A percentile compares a stretch with the other conserved stretches of the same genome.
These are phyloP conservation scores for Heliconius nattereri DNA, from an alignment of 1,140 invertebrate genomes.

Conservation along the genomic window DNA sequence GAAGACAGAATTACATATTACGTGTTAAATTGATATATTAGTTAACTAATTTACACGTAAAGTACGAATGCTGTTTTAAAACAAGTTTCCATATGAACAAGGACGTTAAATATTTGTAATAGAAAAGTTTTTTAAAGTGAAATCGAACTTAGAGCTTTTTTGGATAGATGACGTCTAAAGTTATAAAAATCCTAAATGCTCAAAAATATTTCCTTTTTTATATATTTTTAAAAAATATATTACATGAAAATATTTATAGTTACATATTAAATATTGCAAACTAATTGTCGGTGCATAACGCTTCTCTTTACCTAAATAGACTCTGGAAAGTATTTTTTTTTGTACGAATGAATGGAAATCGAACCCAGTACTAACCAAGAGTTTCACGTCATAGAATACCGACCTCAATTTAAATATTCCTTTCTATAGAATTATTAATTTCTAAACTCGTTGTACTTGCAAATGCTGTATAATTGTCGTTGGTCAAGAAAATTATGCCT, in stretches of 20 bases:
- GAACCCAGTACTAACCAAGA: neutral
- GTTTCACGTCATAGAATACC: neutral
- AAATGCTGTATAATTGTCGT: slow-evolving; percentile 37
- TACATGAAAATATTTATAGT: no score
- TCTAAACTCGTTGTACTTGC: slow-evolving; percentile 25
- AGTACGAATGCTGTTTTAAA: neutral
- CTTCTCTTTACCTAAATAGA: no score
- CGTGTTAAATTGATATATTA: slow-evolving; percentile 7
- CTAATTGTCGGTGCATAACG: no score
- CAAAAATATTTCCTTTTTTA: no score
- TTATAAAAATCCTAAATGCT: no score
- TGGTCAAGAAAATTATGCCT: slow-evolving; percentile 42
- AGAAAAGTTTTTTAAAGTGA: no score
- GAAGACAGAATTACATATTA: neutral
- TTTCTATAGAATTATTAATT: slow-evolving; percentile 15
- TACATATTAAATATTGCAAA: no score
- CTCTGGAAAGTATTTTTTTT: neutral
- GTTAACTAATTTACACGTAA: neutral
- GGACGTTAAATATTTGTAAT: no score
- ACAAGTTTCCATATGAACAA: no score
- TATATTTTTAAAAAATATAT: no score
- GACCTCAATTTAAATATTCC: slow-evolving; percentile 10
- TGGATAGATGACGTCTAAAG: no score
- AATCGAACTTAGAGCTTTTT: no score
- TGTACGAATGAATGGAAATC: neutral